These are phyloP conservation scores for Agonopterix heracliana DNA, from an alignment of 2,888 invertebrate species.

Conservation along the genomic window DNA sequence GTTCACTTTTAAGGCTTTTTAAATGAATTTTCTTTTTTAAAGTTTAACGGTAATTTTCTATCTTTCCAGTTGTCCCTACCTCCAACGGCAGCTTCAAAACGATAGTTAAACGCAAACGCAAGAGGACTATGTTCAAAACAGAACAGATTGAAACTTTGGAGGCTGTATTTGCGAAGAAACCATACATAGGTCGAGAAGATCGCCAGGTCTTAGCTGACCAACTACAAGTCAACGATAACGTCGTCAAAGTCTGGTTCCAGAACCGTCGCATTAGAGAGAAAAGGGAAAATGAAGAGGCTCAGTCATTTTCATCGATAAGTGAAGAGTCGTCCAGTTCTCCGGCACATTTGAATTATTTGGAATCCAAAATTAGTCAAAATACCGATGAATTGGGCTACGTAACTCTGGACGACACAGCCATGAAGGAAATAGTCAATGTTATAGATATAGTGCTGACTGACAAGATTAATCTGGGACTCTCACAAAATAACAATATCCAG, in stretches of 20 bases:
- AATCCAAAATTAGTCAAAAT: slow-evolving; percentile 34
- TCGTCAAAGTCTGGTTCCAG: slow-evolving; percentile 89
- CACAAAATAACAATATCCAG: too few species aligned
- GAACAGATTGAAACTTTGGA: slow-evolving; percentile 83
- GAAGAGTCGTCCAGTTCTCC: neutral
- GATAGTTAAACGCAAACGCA: slow-evolving; percentile 70
- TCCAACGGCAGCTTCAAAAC: slow-evolving; percentile 22
- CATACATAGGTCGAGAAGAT: slow-evolving; percentile 82
- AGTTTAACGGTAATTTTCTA: neutral
- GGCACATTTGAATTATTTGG: slow-evolving; percentile 31
- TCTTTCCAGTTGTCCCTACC: slow-evolving; percentile 23
- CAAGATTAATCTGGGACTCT: too few species aligned
- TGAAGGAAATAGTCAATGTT: slow-evolving; percentile 30
- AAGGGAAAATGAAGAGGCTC: slow-evolving; percentile 46
- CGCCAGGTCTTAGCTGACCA: slow-evolving; percentile 79
- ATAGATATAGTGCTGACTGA: slow-evolving; percentile 23
- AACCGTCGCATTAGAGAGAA: slow-evolving; percentile 82
- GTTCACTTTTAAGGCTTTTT: too few species aligned
- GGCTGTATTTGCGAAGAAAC: slow-evolving; percentile 79
- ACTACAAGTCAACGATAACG: slow-evolving; percentile 79
- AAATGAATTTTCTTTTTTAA: too few species aligned
- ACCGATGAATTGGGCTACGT: slow-evolving; percentile 42
- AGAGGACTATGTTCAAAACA: slow-evolving; percentile 84
- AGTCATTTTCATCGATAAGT: slow-evolving; percentile 3
- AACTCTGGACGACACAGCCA: slow-evolving; percentile 35